These are phyloP conservation scores for Anoplopoma fimbria DNA, from an alignment of 2,113 vertebrate genomes.

Conservation along the genomic window DNA sequence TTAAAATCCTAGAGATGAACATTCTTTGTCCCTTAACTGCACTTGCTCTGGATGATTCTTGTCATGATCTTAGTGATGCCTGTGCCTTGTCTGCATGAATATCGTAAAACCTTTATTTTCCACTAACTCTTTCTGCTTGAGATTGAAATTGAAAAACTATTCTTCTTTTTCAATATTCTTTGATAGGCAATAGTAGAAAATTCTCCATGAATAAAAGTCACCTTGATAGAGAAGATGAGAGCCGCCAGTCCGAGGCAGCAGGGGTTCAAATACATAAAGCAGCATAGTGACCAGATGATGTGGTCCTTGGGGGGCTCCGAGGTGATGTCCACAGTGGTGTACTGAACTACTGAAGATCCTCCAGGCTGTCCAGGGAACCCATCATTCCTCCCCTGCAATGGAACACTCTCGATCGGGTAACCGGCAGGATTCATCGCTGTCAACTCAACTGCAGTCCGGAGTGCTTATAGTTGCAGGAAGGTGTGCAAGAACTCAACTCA, in stretches of 20 bases:
- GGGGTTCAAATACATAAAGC: slow-evolving; percentile 28
- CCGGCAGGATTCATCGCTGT: not conserved
- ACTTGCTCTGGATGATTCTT: not conserved
- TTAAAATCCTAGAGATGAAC: not conserved
- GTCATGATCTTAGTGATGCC: not conserved
- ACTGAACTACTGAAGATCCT: not conserved
- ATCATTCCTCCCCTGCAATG: not conserved
- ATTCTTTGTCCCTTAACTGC: not conserved
- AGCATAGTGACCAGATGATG: slow-evolving; percentile 71
- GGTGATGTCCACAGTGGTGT: not conserved
- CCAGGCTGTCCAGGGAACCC: not conserved
- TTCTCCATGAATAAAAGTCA: slow-evolving; percentile 29
- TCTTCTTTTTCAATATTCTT: not conserved
- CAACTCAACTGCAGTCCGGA: not conserved
- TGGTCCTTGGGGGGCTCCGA: slow-evolving; percentile 40
- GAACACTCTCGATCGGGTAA: not conserved
- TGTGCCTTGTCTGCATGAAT: not conserved
- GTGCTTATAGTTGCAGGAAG: not conserved
- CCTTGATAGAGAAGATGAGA: slow-evolving; percentile 70
- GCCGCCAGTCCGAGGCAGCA: slow-evolving; percentile 69
- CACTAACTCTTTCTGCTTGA: not conserved
- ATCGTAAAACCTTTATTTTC: not conserved
- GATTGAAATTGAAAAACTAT: not conserved
- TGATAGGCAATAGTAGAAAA: not conserved
- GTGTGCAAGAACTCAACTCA: too few relatives aligned